Evolutionary conservation across 2,113 vertebrate genomes (phyloP).

Genomic region (Sander vitreus): DNA sequence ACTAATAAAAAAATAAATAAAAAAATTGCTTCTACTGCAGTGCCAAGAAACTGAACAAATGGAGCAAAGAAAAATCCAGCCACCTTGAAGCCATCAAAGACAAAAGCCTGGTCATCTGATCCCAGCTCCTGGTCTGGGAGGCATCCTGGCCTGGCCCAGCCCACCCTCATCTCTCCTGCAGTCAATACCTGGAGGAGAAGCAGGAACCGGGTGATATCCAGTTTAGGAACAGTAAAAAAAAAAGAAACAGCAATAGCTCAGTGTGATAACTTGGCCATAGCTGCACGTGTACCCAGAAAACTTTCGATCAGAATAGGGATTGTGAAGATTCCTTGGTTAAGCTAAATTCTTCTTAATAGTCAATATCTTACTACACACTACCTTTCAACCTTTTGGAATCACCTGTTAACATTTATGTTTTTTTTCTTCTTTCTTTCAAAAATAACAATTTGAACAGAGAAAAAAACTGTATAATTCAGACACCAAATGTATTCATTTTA

Average conservation of each 20-base stretch:
- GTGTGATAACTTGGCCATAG: not conserved
- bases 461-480: no score
- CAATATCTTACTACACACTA: no score
- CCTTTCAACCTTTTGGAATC: no score
- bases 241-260: not conserved
- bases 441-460: no score
- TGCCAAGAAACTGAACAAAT: not conserved
- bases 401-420: no score
- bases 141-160: constrained; percentile 93
- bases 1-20: not conserved
- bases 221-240: not conserved
- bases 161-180: constrained; percentile 94
- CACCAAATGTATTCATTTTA: no score
- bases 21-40: not conserved
- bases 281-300: no score
- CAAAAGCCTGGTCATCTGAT: constrained; percentile 94
- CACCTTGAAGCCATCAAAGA: constrained; percentile 97
- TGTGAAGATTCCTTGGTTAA: no score
- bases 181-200: constrained; percentile 82
- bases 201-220: not conserved
- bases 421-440: no score
- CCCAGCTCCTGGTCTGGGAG: constrained; percentile 94
- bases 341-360: no score
- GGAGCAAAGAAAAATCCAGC: constrained; percentile 15
- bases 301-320: no score